phyloP scores from a whole-genome alignment of 2,888 invertebrate genomes.

The Perizoma flavofasciatum region DNA sequence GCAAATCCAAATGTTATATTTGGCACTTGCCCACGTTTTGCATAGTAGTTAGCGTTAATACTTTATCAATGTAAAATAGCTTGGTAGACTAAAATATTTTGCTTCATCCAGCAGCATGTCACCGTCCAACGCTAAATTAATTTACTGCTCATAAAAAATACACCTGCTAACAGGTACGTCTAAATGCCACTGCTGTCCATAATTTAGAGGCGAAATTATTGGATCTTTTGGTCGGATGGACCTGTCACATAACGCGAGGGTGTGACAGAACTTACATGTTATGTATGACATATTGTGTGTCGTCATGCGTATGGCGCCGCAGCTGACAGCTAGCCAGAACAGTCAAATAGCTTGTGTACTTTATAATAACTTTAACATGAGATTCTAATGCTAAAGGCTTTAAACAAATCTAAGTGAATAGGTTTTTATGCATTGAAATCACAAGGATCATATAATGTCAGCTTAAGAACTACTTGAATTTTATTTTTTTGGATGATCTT shows the following conservation, averaged over 20 bases:
- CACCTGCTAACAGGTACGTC: constrained; percentile 13
- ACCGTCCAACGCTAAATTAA: background rate
- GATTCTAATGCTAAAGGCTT: background rate
- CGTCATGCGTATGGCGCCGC: constrained; percentile 45
- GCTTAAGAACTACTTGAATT: no score
- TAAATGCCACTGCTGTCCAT: constrained; percentile 9
- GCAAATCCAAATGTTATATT: no score
- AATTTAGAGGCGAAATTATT: constrained; percentile 6
- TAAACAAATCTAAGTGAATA: no score
- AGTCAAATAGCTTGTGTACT: constrained; percentile 15
- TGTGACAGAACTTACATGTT: constrained; percentile 26
- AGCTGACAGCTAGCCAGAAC: constrained; percentile 40
- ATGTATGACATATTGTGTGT: constrained; percentile 55
- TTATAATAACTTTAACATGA: background rate
- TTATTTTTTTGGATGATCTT: no score
- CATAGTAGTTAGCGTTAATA: no score
- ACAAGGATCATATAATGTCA: no score
- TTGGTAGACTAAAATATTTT: no score
- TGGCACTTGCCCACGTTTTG: no score
- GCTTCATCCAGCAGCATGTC: no score
- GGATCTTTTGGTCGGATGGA: constrained; percentile 10
- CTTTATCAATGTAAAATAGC: no score
- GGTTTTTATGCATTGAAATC: no score
- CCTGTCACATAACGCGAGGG: constrained; percentile 32
- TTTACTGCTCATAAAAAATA: constrained; percentile 13